A percentile compares a stretch with the other conserved stretches of the same genome.
Evolutionary conservation across 2,797 vertebrate species (phyloP).

Genomic region (Valencia hispanica): DNA sequence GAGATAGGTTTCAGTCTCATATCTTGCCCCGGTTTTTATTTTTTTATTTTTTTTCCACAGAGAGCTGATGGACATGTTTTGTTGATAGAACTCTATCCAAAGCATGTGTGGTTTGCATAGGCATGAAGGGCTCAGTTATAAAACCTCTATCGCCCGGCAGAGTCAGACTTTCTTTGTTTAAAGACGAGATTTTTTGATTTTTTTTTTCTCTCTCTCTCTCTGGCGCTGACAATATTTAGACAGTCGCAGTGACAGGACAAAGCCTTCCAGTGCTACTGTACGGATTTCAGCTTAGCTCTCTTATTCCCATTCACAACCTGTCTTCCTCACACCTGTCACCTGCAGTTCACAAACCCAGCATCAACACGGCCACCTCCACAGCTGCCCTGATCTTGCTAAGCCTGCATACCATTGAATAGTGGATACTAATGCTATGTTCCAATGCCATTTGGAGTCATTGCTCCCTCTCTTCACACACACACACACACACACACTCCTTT

Average conservation of each 20-base stretch:
- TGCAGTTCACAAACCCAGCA: slow-evolving; percentile 28
- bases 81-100: slow-evolving; percentile 68
- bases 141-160: slow-evolving; percentile 47
- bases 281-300: neutral
- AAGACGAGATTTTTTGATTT: slow-evolving; percentile 41
- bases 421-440: slow-evolving; percentile 78
- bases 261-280: slow-evolving; percentile 20
- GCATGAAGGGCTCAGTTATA: slow-evolving; percentile 62
- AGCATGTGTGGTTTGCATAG: slow-evolving; percentile 69
- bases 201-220: too few species aligned
- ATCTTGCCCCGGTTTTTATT: slow-evolving; percentile 55
- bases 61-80: slow-evolving; percentile 72
- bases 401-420: slow-evolving; percentile 79
- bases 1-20: slow-evolving; percentile 66
- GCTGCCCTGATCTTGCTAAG: slow-evolving; percentile 73
- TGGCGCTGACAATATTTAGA: slow-evolving; percentile 49
- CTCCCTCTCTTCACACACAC: slow-evolving; percentile 64
- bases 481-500: slow-evolving; percentile 58
- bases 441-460: slow-evolving; percentile 79
- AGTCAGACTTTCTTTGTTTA: slow-evolving; percentile 52
- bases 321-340: slow-evolving; percentile 45
- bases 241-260: slow-evolving; percentile 35
- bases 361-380: slow-evolving; percentile 53
- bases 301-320: neutral
- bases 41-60: slow-evolving; percentile 36